These are phyloP conservation scores for mouse (Mus musculus) DNA, from an alignment of 2,113 vertebrate species.

Conservation along the genomic window GRCm39 chr14:112193001-112193500, in stretches of 20 bases:
- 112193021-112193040: not conserved
- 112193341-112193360: slow-evolving; percentile 50
- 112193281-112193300: not conserved
- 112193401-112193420: not conserved
- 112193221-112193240: slow-evolving; percentile 7
- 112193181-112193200: slow-evolving; percentile 58
- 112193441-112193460: slow-evolving; percentile 7
- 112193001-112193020: not conserved
- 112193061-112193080: slow-evolving; percentile 37
- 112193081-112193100: slow-evolving; percentile 48
- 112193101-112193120: not conserved
- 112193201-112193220: slow-evolving; percentile 43
- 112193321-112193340: not conserved
- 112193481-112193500: not conserved
- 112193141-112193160: slow-evolving; percentile 26
- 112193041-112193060: not conserved
- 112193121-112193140: not conserved
- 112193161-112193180: slow-evolving; percentile 51
- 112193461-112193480: not conserved
- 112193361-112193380: slow-evolving; percentile 33
- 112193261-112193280: slow-evolving; percentile 36
- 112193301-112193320: slow-evolving; percentile 15
- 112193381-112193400: not conserved
- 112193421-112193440: slow-evolving; percentile 29
- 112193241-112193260: slow-evolving; percentile 70